Conservation (phyloP, 2,113 vertebrate species). For the Calidris pugnax region DNA sequence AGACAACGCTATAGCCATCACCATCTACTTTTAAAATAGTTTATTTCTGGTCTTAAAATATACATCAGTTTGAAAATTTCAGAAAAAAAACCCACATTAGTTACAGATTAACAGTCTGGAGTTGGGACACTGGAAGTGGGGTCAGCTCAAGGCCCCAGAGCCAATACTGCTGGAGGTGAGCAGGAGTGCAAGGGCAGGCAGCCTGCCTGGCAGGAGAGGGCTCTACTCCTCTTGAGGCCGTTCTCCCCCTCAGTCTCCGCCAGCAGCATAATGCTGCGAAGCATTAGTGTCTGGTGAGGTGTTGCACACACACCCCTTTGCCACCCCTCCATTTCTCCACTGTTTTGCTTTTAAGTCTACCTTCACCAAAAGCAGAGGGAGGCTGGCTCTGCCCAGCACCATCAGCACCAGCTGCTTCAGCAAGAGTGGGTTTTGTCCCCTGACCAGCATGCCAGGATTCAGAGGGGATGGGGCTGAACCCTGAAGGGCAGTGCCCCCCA, state of each 20-base stretch:
- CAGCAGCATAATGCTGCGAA: background rate
- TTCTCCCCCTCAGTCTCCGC: background rate
- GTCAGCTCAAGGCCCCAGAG: constrained; percentile 2
- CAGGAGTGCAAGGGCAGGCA: background rate
- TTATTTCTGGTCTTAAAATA: constrained; percentile 97
- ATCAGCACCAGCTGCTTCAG: background rate
- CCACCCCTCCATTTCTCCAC: background rate
- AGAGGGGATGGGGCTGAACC: background rate
- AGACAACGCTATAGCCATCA: background rate
- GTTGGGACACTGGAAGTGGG: constrained; percentile 33
- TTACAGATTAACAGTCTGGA: constrained; percentile 89
- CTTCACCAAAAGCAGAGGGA: background rate
- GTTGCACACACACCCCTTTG: background rate
- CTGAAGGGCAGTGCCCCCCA: background rate
- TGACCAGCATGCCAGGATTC: background rate
- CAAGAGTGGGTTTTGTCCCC: background rate
- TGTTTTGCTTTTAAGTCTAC: background rate
- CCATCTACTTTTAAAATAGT: constrained; percentile 89
- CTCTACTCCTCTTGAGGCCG: background rate
- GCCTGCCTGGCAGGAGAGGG: background rate
- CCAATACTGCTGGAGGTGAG: constrained; percentile 18
- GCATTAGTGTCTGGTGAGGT: background rate
- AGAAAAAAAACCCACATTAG: constrained; percentile 79
- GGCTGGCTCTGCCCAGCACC: background rate
- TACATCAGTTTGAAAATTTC: constrained; percentile 88